Base-by-base conservation (phyloP, 1,140 invertebrate genomes). In the Heliconius hewitsoni region DNA sequence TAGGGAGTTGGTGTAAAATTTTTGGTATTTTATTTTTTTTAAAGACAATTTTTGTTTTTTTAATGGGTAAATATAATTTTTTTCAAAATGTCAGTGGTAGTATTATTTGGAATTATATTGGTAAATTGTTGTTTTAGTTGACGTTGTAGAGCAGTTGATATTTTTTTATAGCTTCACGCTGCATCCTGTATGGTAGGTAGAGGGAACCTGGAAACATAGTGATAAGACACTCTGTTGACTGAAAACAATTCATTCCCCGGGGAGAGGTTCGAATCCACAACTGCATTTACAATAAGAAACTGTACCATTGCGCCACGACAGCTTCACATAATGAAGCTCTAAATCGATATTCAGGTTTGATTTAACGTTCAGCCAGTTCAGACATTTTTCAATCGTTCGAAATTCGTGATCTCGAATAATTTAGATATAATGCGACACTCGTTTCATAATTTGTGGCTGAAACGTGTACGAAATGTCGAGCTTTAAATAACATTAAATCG, bases 341-440 rank as follows among this genome's bases (percentile, higher is more conserved):
- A 52, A 52, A 52, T 52, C 50, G 50, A 18, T 52, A 52, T 52
- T 52, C 50, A 52, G 9, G 30, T 66, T 66, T 66, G 13, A 30
- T 66, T 66, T 30, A 13, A 66, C 60, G 27, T 66, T 66, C 60
- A 66, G 60, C 50, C 50, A 19, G 50, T 52, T 27, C 60, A 13
- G 27, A 30, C 27, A 66, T 66, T 66, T 66, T 66, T 66, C 60
- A 66, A 30, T 66, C 60, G 60, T 66, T 30, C 3, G 27, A 66
- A 66, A 66, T 66, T 66, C 60, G 60, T 66, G 60, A 66, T 66
- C 60, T 27, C 60, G 60, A 66, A 66, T 66, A 66, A 66, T 66
- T 66, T 66, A 16, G 60, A 27, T 66, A 66, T 66, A 30, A 66
- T 66, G 60, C 60, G 60, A 66, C 60, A 66, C 60, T 23, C 60